Percentiles rank a stretch among this genome's conserved stretches.
These are phyloP conservation scores for Dolichotis patagonum DNA, from an alignment of 2,113 vertebrate genomes.

Conservation along the genomic window DNA sequence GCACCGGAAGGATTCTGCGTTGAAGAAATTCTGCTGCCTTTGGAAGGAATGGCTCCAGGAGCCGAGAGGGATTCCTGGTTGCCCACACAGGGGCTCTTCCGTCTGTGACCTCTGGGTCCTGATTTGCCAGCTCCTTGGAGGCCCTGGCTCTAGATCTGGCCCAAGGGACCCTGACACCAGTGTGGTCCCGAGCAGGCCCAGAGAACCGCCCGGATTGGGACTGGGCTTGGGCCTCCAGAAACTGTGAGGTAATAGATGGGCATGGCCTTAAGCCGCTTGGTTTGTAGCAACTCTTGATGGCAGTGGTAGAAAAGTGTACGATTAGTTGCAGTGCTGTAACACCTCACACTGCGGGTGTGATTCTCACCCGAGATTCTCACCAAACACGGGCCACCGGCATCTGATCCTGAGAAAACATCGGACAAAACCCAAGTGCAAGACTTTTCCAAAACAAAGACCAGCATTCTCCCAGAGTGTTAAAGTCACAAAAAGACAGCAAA, in stretches of 20 bases:
- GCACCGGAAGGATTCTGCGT: neutral
- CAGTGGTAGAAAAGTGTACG: neutral
- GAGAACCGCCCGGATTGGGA: neutral
- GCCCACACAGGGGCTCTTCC: neutral
- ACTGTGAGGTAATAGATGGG: neutral
- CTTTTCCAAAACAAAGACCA: neutral
- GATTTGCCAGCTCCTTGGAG: neutral
- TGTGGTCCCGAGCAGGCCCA: neutral
- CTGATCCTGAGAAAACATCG: neutral
- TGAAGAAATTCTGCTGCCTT: neutral
- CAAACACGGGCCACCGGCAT: neutral
- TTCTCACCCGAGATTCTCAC: neutral
- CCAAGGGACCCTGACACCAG: no score
- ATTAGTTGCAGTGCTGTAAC: neutral
- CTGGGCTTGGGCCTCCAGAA: neutral
- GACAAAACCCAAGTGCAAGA: neutral
- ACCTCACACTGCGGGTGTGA: neutral
- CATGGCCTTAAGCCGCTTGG: neutral
- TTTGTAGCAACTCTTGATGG: neutral
- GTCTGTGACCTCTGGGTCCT: neutral
- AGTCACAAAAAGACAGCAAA: neutral
- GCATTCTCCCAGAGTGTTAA: neutral
- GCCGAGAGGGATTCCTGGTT: neutral
- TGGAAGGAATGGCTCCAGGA: neutral
- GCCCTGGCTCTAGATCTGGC: neutral